Base-by-base conservation (phyloP, 1,140 invertebrate genomes). In the Heliconius himera region DNA sequence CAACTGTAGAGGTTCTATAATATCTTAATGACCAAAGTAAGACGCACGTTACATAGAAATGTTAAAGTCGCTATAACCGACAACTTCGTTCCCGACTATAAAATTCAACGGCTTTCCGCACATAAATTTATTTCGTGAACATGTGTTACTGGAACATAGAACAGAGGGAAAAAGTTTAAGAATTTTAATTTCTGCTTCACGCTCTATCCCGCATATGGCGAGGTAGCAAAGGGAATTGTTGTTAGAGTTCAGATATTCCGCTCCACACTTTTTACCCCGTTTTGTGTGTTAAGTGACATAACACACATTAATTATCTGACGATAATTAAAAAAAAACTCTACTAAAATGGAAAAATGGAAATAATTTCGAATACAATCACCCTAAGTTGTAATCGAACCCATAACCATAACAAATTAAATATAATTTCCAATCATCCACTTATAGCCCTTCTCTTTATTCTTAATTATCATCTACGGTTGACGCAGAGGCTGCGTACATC, bases 51-150 rank as follows among this genome's bases (percentile, higher is more conserved):
- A 66, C 22, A 29, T 29, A 82, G 74, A 80, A 78, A 84, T 82
- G 81, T 76, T 78, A 75, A 51, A 84, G 79, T 73, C 51, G 75
- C 72, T 80, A 79, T 82, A 84, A 84, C 56, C 76, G 81, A 80
- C 78, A 82, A 82, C 81, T 84, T 82, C 77, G 81, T 80, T 80
- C 78, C 79, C 29, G 54, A 80, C 80, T 82, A 80, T 83, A 83
- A 82, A 85, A 82, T 82, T 78, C 82, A 74, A 83, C 84, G 78
- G 77, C 76, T 78, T 78, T 66, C 76, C 80, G 76, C 77, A 82
- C 78, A 81, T 80, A 77, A 82, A 80, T 85, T 83, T 83, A 85
- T 83, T 80, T 82, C 71, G 54, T 38, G 80, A 83, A 83, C 82
- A 81, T 80, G 77, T 82, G 79, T 82, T 72, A 73, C 72, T 77